These are phyloP conservation scores for Acanthococcus lagerstroemiae DNA, from an alignment of 2,888 invertebrate genomes.

Conservation along the genomic window DNA sequence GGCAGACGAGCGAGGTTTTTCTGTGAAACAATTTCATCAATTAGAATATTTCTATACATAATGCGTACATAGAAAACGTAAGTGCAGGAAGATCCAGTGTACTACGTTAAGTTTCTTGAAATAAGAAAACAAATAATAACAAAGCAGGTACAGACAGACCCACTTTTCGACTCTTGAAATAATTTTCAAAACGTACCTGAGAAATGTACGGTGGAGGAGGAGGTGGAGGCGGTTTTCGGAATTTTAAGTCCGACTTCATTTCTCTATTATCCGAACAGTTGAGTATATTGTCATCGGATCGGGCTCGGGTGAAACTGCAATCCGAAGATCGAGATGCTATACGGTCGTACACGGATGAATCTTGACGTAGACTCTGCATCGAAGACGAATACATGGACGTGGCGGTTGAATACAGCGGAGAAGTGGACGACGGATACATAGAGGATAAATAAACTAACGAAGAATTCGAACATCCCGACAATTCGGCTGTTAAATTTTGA, in stretches of 20 bases:
- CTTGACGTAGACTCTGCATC: conserved; percentile 43
- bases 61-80: not conserved
- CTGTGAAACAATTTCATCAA: no score
- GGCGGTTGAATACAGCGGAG: conserved; percentile 44
- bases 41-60: no score
- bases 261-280: conserved; percentile 44
- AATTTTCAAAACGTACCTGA: conserved; percentile 40
- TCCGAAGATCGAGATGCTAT: conserved; percentile 43
- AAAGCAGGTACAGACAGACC: no score
- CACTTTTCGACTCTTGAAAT: not conserved
- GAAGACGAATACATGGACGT: conserved; percentile 44
- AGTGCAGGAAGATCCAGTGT: not conserved
- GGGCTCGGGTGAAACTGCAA: conserved; percentile 54
- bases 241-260: conserved; percentile 27
- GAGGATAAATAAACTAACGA: conserved; percentile 53
- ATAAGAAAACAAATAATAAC: no score
- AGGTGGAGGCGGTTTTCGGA: conserved; percentile 37
- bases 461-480: conserved; percentile 41
- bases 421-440: conserved; percentile 57
- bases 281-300: conserved; percentile 72
- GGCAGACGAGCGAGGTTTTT: not conserved
- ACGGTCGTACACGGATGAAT: conserved; percentile 36
- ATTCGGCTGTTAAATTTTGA: conserved; percentile 37
- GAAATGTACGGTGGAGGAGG: conserved; percentile 48
- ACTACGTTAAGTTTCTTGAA: not conserved